Percentiles rank a stretch among this genome's conserved stretches.
These are phyloP conservation scores for Drosophila recens DNA, from an alignment of 2,888 invertebrate species.

Conservation along the genomic window DNA sequence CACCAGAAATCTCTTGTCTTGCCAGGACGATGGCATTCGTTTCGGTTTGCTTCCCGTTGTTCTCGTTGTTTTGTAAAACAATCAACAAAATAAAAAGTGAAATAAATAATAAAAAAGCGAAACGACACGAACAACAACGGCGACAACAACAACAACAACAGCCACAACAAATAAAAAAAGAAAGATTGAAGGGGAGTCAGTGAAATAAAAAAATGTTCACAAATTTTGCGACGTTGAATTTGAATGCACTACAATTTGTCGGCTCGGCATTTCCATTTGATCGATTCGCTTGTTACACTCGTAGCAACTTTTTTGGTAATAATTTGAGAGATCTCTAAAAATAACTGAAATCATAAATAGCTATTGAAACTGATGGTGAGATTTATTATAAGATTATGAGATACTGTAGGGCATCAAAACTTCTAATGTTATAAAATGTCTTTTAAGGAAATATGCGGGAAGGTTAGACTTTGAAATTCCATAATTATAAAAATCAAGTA, in stretches of 20 bases:
- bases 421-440: too few species aligned
- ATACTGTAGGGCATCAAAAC: too few species aligned
- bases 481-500: too few species aligned
- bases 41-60: constrained; percentile 45
- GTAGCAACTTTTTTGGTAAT: neutral
- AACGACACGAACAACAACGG: constrained; percentile 51
- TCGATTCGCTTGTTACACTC: neutral
- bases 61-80: constrained; percentile 70
- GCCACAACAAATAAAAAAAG: constrained; percentile 19
- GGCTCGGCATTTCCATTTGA: constrained; percentile 5
- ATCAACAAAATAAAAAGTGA: constrained; percentile 72
- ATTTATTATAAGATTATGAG: too few species aligned
- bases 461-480: too few species aligned
- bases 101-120: constrained; percentile 64
- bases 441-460: neutral
- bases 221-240: constrained; percentile 40
- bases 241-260: constrained; percentile 41
- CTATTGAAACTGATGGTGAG: neutral
- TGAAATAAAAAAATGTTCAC: constrained; percentile 26
- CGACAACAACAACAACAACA: constrained; percentile 6
- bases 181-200: constrained; percentile 35
- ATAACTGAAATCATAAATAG: neutral
- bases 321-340: neutral
- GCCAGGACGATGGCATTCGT: constrained; percentile 38
- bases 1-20: constrained; percentile 21